Base-by-base conservation (phyloP, 1,140 invertebrate genomes). In the Phymastichus coffea region DNA sequence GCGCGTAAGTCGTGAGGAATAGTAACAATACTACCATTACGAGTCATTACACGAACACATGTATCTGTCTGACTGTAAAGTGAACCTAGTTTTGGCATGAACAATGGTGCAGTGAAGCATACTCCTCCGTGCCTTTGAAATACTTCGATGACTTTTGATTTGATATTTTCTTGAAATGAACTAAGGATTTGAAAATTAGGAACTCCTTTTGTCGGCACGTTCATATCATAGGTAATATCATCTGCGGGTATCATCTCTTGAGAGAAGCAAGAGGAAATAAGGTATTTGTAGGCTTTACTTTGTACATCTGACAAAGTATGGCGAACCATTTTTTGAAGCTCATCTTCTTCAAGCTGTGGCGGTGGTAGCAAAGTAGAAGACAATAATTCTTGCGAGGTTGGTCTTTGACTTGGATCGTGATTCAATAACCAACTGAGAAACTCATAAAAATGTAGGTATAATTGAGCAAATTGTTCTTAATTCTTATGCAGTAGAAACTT, bases 21-120 rank as follows among this genome's bases (percentile, higher is more conserved):
- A 23, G 86, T 85, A 23, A 95, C 89, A 9, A 96, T 84, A 56
- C 84, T 85, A 0, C 94, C 94, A 26, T 85, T 88, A 47, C 89
- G 85, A 6, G 92, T 93, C 91, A 97, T 96, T 1, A 95, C 71
- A 61, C 86, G 85, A 0, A 93, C 90, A 54, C 84, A 85, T 10
- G 85, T 83, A 20, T 88, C 82, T 1, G 77, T 81, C 61, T 77
- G 78, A 61, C 80, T 84, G 73, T 85, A 86, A 70, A 76, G 67
- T 10, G 75, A 67, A 28, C 73, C 70, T 6, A 84, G 87, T 9
- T 87, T 84, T n/a, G n/a, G n/a, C n/a, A n/a, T n/a, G n/a, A n/a
- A n/a, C n/a, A n/a, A n/a, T n/a, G n/a, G n/a, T n/a, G n/a, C n/a
- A n/a, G n/a, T n/a, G n/a, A n/a, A n/a, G n/a, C n/a, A 84, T 20